Evolutionary conservation across 2,888 invertebrate genomes (phyloP).

Genomic region (Rotaria macrura): DNA sequence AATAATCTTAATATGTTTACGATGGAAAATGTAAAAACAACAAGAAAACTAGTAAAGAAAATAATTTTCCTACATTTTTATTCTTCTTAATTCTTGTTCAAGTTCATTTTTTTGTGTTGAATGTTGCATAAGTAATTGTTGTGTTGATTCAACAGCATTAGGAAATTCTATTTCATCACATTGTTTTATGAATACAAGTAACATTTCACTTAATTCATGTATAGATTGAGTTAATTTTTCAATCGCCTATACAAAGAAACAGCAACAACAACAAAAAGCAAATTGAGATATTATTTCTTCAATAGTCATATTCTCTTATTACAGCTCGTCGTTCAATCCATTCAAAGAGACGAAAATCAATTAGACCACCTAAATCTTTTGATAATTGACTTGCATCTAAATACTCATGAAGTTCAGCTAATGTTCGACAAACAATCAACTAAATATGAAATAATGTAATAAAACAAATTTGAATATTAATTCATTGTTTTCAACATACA

Average conservation of each 20-base stretch:
- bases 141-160: constrained; percentile 79
- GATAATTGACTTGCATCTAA: constrained; percentile 74
- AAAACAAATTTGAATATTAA: background rate
- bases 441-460: constrained; percentile 38
- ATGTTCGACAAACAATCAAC: constrained; percentile 68
- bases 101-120: background rate
- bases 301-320: constrained; percentile 35
- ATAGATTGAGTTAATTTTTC: constrained; percentile 6
- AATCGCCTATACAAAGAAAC: background rate
- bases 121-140: constrained; percentile 43
- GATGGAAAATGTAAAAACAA: background rate
- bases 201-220: background rate
- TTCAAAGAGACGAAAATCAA: constrained; percentile 80
- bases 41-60: background rate
- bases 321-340: constrained; percentile 95
- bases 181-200: constrained; percentile 63
- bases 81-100: constrained; percentile 12
- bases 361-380: constrained; percentile 72
- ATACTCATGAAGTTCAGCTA: constrained; percentile 73
- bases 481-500: background rate
- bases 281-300: background rate
- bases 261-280: background rate
- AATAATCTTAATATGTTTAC: background rate
- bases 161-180: constrained; percentile 83
- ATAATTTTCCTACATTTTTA: background rate